Percentiles rank a stretch among this genome's conserved stretches.
These are phyloP conservation scores for Thalassarche chlororhynchos DNA, from an alignment of 2,113 vertebrate genomes.

Conservation along the genomic window DNA sequence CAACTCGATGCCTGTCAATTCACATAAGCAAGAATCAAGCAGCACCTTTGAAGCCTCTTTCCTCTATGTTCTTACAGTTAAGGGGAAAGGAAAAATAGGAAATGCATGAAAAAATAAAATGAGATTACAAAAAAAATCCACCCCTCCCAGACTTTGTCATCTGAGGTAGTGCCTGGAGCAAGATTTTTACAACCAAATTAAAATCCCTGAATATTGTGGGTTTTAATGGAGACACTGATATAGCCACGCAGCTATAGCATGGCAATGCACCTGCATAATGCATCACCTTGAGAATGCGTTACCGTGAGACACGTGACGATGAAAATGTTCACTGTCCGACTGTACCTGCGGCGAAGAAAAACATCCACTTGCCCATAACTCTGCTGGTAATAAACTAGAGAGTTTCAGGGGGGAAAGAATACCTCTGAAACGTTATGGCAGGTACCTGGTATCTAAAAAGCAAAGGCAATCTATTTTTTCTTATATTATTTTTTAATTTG, in stretches of 20 bases:
- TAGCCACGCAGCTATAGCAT: neutral
- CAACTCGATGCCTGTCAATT: neutral
- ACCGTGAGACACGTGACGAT: neutral
- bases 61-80: neutral
- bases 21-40: neutral
- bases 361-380: neutral
- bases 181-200: neutral
- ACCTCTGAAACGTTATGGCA: neutral
- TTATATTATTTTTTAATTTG: neutral
- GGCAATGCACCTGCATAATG: neutral
- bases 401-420: neutral
- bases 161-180: neutral
- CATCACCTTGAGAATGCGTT: neutral
- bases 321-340: neutral
- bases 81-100: neutral
- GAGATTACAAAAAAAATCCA: neutral
- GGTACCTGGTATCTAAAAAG: neutral
- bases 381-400: neutral
- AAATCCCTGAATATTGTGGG: neutral
- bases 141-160: neutral
- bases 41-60: neutral
- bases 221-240: neutral
- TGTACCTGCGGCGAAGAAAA: neutral
- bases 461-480: neutral
- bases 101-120: neutral